phyloP scores from a whole-genome alignment of 2,113 vertebrate genomes.

The Castor canadensis region DNA sequence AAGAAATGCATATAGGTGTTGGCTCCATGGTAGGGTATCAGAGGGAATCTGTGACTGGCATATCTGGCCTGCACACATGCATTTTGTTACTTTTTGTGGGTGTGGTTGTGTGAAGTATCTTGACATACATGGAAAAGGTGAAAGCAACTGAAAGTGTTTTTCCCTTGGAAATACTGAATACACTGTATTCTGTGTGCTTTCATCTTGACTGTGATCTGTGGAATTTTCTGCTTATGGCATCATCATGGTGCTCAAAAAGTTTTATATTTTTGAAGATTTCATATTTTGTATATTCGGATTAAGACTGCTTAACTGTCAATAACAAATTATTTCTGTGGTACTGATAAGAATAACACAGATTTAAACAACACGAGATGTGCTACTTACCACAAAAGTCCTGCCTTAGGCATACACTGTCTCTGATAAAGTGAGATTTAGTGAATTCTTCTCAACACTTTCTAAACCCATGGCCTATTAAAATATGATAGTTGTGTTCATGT shows the following conservation, averaged over 20 bases:
- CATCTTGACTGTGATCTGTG: not conserved
- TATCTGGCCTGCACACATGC: not conserved
- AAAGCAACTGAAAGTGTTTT: accelerated
- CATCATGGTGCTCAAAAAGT: not conserved
- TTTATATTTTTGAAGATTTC: not conserved
- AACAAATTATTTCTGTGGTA: not conserved
- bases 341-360: not conserved
- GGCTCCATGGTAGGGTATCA: accelerated
- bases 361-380: not conserved
- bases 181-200: not conserved
- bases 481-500: not conserved
- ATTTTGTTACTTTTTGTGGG: not conserved
- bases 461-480: not conserved
- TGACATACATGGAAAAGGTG: not conserved
- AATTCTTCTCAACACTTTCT: not conserved
- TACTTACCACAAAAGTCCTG: not conserved
- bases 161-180: not conserved
- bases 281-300: not conserved
- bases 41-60: not conserved
- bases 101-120: not conserved
- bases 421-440: not conserved
- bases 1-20: not conserved
- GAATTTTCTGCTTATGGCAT: not conserved
- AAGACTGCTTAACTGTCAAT: not conserved
- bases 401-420: not conserved